phyloP scores from a whole-genome alignment of 2,113 vertebrate species.

The Paracanthobrama guichenoti region DNA sequence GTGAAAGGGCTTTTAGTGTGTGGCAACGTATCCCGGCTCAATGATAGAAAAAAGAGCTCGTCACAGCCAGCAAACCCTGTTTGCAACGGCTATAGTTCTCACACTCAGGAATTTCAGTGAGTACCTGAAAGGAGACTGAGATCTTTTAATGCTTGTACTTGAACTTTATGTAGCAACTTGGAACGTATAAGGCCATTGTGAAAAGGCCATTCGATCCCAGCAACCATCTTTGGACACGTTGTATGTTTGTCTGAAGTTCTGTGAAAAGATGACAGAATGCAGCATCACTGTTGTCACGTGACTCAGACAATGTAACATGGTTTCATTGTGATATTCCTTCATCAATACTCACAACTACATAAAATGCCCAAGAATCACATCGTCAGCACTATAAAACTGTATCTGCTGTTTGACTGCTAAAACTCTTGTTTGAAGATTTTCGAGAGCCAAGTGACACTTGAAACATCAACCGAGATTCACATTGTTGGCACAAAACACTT shows the following conservation, averaged over 20 bases:
- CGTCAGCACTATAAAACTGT: constrained; percentile 48
- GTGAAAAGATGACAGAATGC: constrained; percentile 26
- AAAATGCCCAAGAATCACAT: constrained; percentile 32
- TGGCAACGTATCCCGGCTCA: constrained; percentile 56
- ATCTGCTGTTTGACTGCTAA: constrained; percentile 40
- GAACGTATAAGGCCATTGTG: constrained; percentile 5
- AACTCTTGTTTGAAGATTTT: constrained; percentile 69
- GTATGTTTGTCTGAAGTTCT: constrained; percentile 16
- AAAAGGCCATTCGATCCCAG: constrained; percentile 45
- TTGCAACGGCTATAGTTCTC: constrained; percentile 43
- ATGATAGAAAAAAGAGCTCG: constrained; percentile 53
- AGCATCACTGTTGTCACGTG: constrained; percentile 4
- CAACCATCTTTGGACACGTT: constrained; percentile 37
- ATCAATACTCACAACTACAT: constrained; percentile 45
- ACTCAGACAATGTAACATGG: constrained; percentile 19
- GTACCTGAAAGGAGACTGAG: constrained; percentile 38
- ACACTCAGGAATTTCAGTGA: constrained; percentile 57
- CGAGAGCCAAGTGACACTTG: constrained; percentile 53
- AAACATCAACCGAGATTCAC: constrained; percentile 45
- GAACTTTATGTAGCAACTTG: constrained; percentile 45
- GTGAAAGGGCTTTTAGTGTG: constrained; percentile 20
- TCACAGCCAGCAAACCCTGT: constrained; percentile 31
- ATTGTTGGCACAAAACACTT: constrained; percentile 56
- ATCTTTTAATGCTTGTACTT: constrained; percentile 31
- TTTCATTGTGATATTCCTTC: constrained; percentile 31